Percentiles rank a stretch among this genome's conserved stretches.
Conservation (phyloP, 1,140 invertebrate genomes). For the Drosophila burlai region DNA sequence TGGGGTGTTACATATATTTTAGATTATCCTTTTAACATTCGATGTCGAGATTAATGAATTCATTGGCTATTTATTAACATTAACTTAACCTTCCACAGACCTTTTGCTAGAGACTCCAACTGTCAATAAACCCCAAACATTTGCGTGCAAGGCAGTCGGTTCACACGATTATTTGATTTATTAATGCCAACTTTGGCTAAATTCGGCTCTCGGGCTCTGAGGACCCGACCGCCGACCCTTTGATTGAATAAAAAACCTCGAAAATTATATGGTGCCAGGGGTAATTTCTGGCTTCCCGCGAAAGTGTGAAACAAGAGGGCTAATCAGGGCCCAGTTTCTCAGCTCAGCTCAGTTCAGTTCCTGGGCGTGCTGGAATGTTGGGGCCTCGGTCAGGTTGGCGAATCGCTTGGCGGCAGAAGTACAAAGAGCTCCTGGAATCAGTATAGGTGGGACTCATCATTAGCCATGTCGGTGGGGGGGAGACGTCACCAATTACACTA, state of each 20-base stretch:
- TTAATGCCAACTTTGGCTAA: slow-evolving; percentile 58
- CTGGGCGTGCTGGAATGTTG: slow-evolving; percentile 64
- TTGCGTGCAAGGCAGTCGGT: slow-evolving; percentile 53
- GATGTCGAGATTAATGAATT: neutral
- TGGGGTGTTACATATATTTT: neutral
- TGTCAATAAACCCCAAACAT: slow-evolving; percentile 28
- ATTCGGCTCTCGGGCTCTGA: slow-evolving; percentile 27
- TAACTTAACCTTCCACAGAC: neutral
- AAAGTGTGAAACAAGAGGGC: slow-evolving; percentile 77
- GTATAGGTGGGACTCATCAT: slow-evolving; percentile 8
- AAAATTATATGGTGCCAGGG: slow-evolving; percentile 69
- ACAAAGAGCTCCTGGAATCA: slow-evolving; percentile 51
- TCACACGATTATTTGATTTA: slow-evolving; percentile 83
- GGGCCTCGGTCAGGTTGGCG: slow-evolving; percentile 43
- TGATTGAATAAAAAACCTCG: slow-evolving; percentile 71
- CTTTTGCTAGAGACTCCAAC: neutral
- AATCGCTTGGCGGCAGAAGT: slow-evolving; percentile 67
- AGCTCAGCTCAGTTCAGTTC: neutral
- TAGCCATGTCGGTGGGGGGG: neutral
- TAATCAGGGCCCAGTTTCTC: slow-evolving; percentile 59
- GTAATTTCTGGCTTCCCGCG: slow-evolving; percentile 63
- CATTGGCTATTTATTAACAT: neutral
- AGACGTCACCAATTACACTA: slow-evolving; percentile 28
- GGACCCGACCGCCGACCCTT: slow-evolving; percentile 52
- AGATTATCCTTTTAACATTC: neutral